Conservation (phyloP, 2,888 invertebrate species). For the Apeira syringaria region DNA sequence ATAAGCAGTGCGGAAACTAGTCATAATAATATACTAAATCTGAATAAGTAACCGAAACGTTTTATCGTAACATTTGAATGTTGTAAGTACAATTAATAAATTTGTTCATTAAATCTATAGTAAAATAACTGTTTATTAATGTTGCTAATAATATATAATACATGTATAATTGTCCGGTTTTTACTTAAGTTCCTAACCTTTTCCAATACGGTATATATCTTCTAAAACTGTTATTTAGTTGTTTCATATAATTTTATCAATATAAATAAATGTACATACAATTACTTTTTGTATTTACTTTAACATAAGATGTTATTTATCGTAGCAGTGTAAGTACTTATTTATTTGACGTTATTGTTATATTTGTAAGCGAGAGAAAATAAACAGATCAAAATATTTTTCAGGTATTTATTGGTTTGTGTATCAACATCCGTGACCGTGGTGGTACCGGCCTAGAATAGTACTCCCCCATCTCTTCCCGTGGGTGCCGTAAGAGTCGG, state of each 20-base stretch:
- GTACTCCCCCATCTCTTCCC: too few relatives aligned
- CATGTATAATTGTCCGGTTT: not conserved
- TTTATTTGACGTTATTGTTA: slow-evolving; percentile 35
- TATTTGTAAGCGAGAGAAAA: slow-evolving; percentile 5
- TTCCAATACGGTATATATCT: not conserved
- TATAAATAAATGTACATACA: too few relatives aligned
- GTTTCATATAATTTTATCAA: too few relatives aligned
- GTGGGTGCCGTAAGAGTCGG: too few relatives aligned
- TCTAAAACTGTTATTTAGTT: not conserved
- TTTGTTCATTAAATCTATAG: too few relatives aligned
- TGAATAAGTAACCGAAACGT: not conserved
- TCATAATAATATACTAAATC: slow-evolving; percentile 21
- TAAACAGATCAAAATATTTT: not conserved
- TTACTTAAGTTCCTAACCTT: not conserved
- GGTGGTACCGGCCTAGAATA: too few relatives aligned
- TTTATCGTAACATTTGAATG: not conserved
- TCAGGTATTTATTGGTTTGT: not conserved
- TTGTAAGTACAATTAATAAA: not conserved
- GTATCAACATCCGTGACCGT: too few relatives aligned
- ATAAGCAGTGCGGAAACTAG: slow-evolving; percentile 24
- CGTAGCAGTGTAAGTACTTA: slow-evolving; percentile 22
- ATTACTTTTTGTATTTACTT: slow-evolving; percentile 4
- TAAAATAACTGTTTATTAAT: too few relatives aligned
- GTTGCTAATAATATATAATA: too few relatives aligned
- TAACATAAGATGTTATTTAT: slow-evolving; percentile 14